Base-by-base conservation (phyloP, 2,888 invertebrate species). In the Plebejus argus region DNA sequence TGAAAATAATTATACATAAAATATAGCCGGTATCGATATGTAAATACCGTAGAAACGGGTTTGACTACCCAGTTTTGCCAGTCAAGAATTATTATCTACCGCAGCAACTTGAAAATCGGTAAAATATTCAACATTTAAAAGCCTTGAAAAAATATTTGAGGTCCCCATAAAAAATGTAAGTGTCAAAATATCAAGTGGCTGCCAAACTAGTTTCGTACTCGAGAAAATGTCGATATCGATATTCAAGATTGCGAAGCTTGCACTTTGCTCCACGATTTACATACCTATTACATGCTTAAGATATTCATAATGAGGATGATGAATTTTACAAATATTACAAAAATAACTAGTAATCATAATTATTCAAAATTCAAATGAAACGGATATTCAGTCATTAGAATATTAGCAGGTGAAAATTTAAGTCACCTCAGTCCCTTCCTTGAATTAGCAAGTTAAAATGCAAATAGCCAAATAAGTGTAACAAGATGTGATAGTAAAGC, bases 171-270 rank as follows among this genome's bases (percentile, higher is more conserved):
- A 33, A 23, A 61, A 61, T 23, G 28, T 66, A 33, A 66, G 66
- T 66, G 66, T 66, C 66, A 66, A 66, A 66, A 66, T 66, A 12
- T 66, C 15, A 66, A 66, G 28, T 33, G 66, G 66, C 28, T 28
- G 33, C 66, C 18, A 66, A 33, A 66, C 66, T 66, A 15, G 66
- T 66, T 66, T 33, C 33, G 66, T 66, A 28, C 66, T 66, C 66
- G 28, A 15, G 18, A 15, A 33, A 33, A 66, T 28, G 28, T 66
- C 33, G 66, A 66, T 66, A 66, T 66, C 28, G 66, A 66, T 66
- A 28, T 61, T 61, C 61, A 23, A 61, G 23, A 20, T 61, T 20
- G 61, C 61, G 61, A 61, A 28, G 28, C 28, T 61, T 23, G 61
- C 66, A 28, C 66, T 33, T 66, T 66, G 66, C 66, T 15, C 5